These are phyloP conservation scores for Orius laevigatus DNA, from an alignment of 1,140 invertebrate genomes.

Conservation along the genomic window DNA sequence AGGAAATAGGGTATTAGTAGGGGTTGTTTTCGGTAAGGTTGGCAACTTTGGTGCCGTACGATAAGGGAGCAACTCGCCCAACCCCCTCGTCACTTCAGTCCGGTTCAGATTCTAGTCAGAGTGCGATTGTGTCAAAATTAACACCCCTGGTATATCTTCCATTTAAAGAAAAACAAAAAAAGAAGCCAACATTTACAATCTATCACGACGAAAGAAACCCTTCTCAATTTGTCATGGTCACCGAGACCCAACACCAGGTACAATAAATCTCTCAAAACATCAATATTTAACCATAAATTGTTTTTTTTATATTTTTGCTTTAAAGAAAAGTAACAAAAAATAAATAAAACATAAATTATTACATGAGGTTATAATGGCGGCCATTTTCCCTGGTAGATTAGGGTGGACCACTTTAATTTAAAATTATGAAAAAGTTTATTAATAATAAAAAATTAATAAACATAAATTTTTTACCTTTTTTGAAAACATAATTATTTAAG, in stretches of 20 bases:
- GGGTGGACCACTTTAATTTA: no score
- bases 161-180: not conserved
- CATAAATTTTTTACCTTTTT: no score
- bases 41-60: not conserved
- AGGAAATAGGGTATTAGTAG: no score
- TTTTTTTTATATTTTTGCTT: no score
- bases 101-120: slow-evolving; percentile 11
- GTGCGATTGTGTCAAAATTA: slow-evolving; percentile 11
- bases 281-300: no score
- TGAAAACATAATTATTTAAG: no score
- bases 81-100: slow-evolving; percentile 7
- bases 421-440: no score
- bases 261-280: not conserved
- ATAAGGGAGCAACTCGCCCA: not conserved
- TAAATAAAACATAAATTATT: no score
- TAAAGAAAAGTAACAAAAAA: no score
- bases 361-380: no score
- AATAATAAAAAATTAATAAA: no score
- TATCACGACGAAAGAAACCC: not conserved
- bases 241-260: slow-evolving; percentile 12
- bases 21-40: not conserved
- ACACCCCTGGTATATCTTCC: not conserved
- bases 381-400: no score
- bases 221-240: slow-evolving; percentile 10
- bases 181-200: not conserved